These are phyloP conservation scores for Diceros bicornis DNA, from an alignment of 2,797 vertebrate species.

Conservation along the genomic window DNA sequence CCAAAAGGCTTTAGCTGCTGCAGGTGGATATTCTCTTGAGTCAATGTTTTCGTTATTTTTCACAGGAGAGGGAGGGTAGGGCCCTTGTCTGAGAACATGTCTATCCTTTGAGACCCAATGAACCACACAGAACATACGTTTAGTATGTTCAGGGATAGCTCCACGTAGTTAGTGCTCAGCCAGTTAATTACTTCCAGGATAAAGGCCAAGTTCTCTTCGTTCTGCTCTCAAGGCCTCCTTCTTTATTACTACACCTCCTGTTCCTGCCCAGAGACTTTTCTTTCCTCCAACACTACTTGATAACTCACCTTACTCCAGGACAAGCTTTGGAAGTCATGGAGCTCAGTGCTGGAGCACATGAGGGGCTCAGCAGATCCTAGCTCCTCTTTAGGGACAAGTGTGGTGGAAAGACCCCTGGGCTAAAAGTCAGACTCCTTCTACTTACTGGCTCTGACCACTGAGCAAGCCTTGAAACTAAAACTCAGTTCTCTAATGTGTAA, in stretches of 20 bases:
- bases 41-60: slow-evolving; percentile 63
- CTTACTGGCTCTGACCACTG: not conserved
- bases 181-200: not conserved
- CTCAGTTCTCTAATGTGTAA: slow-evolving; percentile 32
- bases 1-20: not conserved
- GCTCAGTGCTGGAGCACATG: not conserved
- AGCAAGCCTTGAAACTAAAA: not conserved
- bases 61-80: not conserved
- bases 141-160: not conserved
- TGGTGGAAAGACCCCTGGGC: not conserved
- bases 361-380: not conserved
- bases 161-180: not conserved
- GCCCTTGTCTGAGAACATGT: not conserved
- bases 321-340: not conserved
- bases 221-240: not conserved
- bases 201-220: not conserved
- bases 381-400: not conserved
- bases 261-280: not conserved
- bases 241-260: not conserved
- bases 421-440: not conserved
- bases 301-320: not conserved
- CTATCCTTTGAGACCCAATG: not conserved
- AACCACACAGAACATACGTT: not conserved
- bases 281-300: not conserved
- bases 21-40: not conserved